phyloP scores from a whole-genome alignment of 2,888 invertebrate species.

The Hemaris fuciformis region DNA sequence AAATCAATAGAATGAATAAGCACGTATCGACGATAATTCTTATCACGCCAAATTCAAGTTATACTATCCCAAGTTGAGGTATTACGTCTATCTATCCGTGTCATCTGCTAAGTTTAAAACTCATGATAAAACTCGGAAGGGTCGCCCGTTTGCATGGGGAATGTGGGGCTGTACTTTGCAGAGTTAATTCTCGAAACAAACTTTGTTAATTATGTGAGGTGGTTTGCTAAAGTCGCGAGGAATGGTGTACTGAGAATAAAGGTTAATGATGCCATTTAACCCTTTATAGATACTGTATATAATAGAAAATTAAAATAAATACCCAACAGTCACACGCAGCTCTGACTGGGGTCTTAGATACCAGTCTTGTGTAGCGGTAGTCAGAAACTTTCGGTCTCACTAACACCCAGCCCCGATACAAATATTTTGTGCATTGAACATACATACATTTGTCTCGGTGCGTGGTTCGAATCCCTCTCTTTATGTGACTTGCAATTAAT shows the following conservation, averaged over 20 bases:
- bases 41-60: not conserved
- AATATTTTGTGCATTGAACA: too few relatives aligned
- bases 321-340: too few relatives aligned
- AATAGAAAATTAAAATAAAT: too few relatives aligned
- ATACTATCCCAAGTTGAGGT: not conserved
- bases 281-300: not conserved
- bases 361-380: too few relatives aligned
- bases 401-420: too few relatives aligned
- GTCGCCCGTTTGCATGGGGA: not conserved
- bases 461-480: too few relatives aligned
- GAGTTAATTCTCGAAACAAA: not conserved
- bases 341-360: too few relatives aligned
- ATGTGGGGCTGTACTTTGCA: not conserved
- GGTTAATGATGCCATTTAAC: not conserved
- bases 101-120: not conserved
- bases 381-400: too few relatives aligned
- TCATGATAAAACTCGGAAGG: constrained; percentile 4
- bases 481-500: too few relatives aligned
- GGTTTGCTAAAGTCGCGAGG: not conserved
- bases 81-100: not conserved
- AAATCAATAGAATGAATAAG: too few relatives aligned
- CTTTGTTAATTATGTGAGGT: not conserved
- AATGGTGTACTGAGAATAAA: not conserved
- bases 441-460: too few relatives aligned
- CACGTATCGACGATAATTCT: not conserved